Percentiles rank a stretch among this genome's conserved stretches.
phyloP scores from a whole-genome alignment of 2,113 vertebrate species.

The Scytalopus superciliaris region DNA sequence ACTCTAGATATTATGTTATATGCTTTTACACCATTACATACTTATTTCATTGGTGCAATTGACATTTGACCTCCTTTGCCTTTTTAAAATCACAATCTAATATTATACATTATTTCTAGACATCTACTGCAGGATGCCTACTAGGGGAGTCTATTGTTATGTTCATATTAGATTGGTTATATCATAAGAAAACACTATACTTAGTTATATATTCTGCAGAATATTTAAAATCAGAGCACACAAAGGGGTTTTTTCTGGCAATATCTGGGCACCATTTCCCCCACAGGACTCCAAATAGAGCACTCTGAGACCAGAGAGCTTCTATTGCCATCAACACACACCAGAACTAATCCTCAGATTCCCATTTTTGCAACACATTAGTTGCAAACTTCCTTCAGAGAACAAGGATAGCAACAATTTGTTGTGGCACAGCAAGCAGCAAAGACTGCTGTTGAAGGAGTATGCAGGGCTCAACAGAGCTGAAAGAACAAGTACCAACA shows the following conservation, averaged over 20 bases:
- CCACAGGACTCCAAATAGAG: not conserved
- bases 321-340: not conserved
- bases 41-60: not conserved
- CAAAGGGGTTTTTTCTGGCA: not conserved
- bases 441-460: not conserved
- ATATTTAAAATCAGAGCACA: not conserved
- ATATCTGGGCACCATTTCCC: not conserved
- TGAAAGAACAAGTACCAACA: constrained; percentile 24
- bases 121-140: not conserved
- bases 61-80: not conserved
- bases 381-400: not conserved
- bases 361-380: not conserved
- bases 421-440: not conserved
- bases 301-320: not conserved
- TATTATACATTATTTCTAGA: not conserved
- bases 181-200: not conserved
- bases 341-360: not conserved
- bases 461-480: not conserved
- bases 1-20: not conserved
- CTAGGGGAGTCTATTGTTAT: not conserved
- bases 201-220: not conserved
- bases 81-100: not conserved
- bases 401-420: not conserved
- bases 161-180: not conserved
- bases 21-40: not conserved